Evolutionary conservation across 2,888 invertebrate species (phyloP), one percentile per base, ranked within the genome.

Genomic region (Cephus spinipes): DNA sequence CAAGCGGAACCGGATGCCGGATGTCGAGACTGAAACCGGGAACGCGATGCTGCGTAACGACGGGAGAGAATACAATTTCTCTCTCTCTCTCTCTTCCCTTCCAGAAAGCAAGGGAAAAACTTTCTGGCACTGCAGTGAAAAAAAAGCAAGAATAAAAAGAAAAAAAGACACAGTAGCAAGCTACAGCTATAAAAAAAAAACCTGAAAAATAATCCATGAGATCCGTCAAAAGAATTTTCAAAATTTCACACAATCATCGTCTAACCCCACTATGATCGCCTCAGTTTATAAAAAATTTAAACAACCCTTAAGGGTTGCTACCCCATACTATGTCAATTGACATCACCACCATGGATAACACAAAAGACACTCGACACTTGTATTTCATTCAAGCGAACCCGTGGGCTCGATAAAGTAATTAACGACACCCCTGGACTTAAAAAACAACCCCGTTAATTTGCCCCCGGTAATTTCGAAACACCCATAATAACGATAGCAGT

Each of bases 1-100:
- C 84, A 83, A 82, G 82, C 90, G 89, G 90, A 90, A 90, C 84
- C 88, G 87, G 87, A 89, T 87, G 79, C 87, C 86, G 90, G 89
- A 90, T 84, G 85, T 83, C 81, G 82, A 75, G 74, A 69, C n/a
- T 69, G 74, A n/a, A 40, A 68, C 40, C 55, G 76, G 73, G 73
- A 76, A 78, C 69, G 15, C 76, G 69, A 75, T 33, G 69, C 75
- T 55, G 77, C 75, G 55, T 15, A 23, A 69, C 36, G 73, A 68
- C 32, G 35, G 73, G 76, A 78, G 76, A 76, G 76, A 76, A 74
- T 31, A 69, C 77, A 69, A 11, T 76, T 73, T 75, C 75, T 40
- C 23, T 15, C 40, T 40, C 23, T 40, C 40, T 36, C 36, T 40
- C 1, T 68, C 32, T 68, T 55, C 33, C 15, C n/a, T 55, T 68